Conservation (phyloP, 2,888 invertebrate genomes). For the Yponomeuta plumbellus region DNA sequence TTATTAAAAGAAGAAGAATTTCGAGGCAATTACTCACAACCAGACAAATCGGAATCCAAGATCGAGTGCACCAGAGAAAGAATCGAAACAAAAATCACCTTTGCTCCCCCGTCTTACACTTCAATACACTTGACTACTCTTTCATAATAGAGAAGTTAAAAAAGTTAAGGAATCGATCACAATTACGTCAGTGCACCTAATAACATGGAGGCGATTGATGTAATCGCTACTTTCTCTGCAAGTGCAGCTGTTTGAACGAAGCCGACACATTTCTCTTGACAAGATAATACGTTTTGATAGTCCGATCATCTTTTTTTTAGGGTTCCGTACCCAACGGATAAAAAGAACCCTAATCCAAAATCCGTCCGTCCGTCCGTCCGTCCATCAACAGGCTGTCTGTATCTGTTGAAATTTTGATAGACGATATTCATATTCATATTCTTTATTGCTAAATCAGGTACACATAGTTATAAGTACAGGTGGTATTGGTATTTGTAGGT, state of each 20-base stretch:
- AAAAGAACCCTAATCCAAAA: no score
- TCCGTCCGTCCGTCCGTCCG: no score
- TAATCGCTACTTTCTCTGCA: constrained; percentile 64
- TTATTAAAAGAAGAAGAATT: no score
- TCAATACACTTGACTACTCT: not conserved
- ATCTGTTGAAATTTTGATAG: no score
- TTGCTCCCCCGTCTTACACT: not conserved
- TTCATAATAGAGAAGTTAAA: constrained; percentile 3
- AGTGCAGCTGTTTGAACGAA: constrained; percentile 30
- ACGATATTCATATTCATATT: no score
- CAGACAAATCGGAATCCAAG: not conserved
- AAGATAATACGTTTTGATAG: not conserved
- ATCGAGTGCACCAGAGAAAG: not conserved
- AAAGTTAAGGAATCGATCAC: constrained; percentile 34
- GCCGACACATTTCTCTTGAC: not conserved
- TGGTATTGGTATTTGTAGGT: no score
- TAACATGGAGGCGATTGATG: constrained; percentile 51
- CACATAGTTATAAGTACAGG: no score
- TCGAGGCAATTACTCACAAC: no score
- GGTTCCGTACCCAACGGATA: no score
- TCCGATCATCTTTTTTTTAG: not conserved
- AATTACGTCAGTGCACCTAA: constrained; percentile 63
- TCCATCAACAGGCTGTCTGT: no score
- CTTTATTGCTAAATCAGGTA: no score
- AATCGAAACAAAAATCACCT: not conserved